Evolutionary conservation across 2,888 invertebrate species (phyloP).

Genomic region (Eristalis pertinax): DNA sequence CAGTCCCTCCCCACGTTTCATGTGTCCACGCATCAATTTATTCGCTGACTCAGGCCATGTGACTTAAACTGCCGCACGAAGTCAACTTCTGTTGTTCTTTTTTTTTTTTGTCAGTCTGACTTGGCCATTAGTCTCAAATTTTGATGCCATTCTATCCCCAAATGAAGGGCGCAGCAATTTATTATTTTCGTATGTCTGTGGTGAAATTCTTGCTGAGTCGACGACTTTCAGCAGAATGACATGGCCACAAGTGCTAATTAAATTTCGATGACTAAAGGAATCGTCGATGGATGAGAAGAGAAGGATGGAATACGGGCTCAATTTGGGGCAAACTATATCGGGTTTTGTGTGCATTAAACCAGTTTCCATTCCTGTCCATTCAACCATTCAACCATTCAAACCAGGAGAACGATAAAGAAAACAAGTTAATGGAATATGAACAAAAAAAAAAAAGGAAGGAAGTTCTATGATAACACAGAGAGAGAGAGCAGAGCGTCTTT

Average conservation of each 20-base stretch:
- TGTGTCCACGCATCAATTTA: slow-evolving; percentile 10
- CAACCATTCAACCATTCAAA: not conserved
- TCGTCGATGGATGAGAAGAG: slow-evolving; percentile 12
- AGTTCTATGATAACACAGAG: not conserved
- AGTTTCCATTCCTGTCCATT: not conserved
- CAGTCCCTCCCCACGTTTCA: not conserved
- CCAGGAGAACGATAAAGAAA: too few species aligned
- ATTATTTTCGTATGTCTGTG: not conserved
- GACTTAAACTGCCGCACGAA: slow-evolving; percentile 27
- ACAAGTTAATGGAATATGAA: not conserved
- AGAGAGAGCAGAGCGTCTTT: not conserved
- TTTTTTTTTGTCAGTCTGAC: slow-evolving; percentile 13
- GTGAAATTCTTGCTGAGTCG: slow-evolving; percentile 40
- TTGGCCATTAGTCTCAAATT: slow-evolving; percentile 36
- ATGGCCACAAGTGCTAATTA: slow-evolving; percentile 46
- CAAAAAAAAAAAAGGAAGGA: too few species aligned
- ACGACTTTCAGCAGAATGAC: slow-evolving; percentile 23
- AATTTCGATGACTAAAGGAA: slow-evolving; percentile 55
- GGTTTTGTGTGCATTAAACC: slow-evolving; percentile 4
- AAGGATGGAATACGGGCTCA: slow-evolving; percentile 23
- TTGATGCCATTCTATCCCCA: slow-evolving; percentile 20
- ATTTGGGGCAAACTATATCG: slow-evolving; percentile 9
- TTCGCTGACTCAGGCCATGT: slow-evolving; percentile 35
- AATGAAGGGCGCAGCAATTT: slow-evolving; percentile 25
- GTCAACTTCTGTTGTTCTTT: not conserved